Conservation (phyloP, 2,888 invertebrate species). For the Lycophotia porphyrea region DNA sequence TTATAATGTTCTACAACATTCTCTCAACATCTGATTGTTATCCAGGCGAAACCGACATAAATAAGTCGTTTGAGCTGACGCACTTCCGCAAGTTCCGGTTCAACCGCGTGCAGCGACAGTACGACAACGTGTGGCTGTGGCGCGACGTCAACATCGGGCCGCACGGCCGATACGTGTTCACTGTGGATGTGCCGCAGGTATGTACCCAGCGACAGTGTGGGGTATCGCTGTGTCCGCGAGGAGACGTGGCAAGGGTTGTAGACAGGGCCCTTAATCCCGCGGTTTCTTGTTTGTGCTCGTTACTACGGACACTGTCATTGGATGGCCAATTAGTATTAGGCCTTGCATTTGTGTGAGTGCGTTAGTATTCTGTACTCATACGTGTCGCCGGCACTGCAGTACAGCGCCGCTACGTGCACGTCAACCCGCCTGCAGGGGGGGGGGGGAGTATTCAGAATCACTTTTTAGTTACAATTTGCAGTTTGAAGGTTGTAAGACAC, state of each 20-base stretch:
- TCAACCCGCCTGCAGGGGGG: no score
- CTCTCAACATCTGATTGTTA: no score
- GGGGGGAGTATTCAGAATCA: no score
- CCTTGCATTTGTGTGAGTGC: no score
- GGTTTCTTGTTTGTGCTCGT: background rate
- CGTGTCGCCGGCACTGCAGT: no score
- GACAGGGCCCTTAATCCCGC: background rate
- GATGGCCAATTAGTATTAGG: background rate
- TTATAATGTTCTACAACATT: no score
- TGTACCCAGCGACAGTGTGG: background rate
- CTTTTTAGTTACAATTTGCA: background rate
- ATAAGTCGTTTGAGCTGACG: conserved; percentile 92
- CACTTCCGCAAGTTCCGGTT: conserved; percentile 95
- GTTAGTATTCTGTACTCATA: no score
- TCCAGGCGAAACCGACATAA: conserved; percentile 88
- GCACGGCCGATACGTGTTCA: conserved; percentile 96
- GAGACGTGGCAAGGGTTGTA: background rate
- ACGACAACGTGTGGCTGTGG: conserved; percentile 99
- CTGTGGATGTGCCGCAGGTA: conserved; percentile 94
- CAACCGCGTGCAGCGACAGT: conserved; percentile 96
- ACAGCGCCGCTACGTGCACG: no score
- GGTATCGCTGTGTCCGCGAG: no score
- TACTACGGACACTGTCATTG: background rate
- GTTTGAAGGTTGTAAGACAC: background rate
- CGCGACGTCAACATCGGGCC: conserved; percentile 97